Percentiles rank a stretch among this genome's conserved stretches.
Evolutionary conservation across 1,140 invertebrate genomes (phyloP).

Genomic region (Heliconius hermathena): DNA sequence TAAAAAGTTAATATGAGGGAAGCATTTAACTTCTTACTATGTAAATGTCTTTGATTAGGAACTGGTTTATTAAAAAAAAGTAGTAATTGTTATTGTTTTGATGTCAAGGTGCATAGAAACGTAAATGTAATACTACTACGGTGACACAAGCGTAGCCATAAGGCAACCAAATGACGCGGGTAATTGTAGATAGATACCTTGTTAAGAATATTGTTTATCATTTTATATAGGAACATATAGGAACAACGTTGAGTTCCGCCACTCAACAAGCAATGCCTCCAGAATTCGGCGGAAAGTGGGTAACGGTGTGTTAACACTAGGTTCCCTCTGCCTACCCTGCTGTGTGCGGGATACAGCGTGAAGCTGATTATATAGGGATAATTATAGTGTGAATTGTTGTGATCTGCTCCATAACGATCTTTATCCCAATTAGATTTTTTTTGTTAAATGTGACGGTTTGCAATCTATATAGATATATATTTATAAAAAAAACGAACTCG

Average conservation of each 20-base stretch:
- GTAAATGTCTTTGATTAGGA: background rate
- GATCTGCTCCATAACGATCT: background rate
- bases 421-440: background rate
- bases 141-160: constrained; percentile 43
- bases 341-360: no score
- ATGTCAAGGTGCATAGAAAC: constrained; percentile 29
- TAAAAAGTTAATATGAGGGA: no score
- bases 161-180: constrained; percentile 43
- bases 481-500: background rate
- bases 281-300: no score
- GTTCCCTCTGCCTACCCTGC: no score
- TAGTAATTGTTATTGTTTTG: background rate
- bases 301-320: no score
- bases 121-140: constrained; percentile 39
- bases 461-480: background rate
- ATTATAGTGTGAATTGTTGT: constrained; percentile 3
- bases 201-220: constrained; percentile 40
- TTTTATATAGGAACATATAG: constrained; percentile 4
- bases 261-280: no score
- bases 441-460: background rate
- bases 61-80: background rate
- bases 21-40: no score
- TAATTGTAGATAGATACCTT: constrained; percentile 50
- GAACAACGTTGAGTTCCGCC: no score
- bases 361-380: no score